A percentile compares a stretch with the other conserved stretches of the same genome.
These are phyloP conservation scores for Entomobrya proxima DNA, from an alignment of 2,888 invertebrate species.

Conservation along the genomic window DNA sequence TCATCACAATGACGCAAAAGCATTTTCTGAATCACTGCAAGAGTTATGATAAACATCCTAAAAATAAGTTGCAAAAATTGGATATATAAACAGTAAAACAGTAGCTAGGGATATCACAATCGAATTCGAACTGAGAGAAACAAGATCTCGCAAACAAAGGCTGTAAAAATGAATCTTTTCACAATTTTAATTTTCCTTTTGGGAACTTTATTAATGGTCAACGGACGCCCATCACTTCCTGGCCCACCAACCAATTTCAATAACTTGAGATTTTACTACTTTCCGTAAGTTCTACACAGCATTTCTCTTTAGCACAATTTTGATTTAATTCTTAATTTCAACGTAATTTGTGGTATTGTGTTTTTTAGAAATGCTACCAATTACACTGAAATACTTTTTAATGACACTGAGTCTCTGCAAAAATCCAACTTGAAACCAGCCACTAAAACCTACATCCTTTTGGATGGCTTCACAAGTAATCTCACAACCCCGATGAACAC, in stretches of 20 bases:
- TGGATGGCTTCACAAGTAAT: slow-evolving; percentile 51
- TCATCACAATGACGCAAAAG: no score
- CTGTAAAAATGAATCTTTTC: no score
- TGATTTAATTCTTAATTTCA: not conserved
- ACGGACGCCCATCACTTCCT: not conserved
- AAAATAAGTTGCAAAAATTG: no score
- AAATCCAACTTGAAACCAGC: not conserved
- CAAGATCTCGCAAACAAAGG: no score
- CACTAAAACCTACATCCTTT: not conserved
- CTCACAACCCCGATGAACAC: slow-evolving; percentile 24
- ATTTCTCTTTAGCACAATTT: not conserved
- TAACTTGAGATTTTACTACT: slow-evolving; percentile 12
- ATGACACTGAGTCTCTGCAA: not conserved
- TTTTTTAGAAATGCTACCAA: not conserved
- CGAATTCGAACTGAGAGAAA: no score
- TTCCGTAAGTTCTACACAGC: slow-evolving; percentile 35
- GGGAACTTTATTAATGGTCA: no score
- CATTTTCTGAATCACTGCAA: no score
- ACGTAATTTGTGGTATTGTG: not conserved
- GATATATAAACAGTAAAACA: no score
- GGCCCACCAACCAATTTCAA: not conserved
- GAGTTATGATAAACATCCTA: no score
- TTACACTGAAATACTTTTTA: slow-evolving; percentile 30
- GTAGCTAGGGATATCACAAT: no score
- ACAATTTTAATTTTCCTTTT: no score